Conservation (phyloP, 2,888 invertebrate species). For the Augiades crinisus region DNA sequence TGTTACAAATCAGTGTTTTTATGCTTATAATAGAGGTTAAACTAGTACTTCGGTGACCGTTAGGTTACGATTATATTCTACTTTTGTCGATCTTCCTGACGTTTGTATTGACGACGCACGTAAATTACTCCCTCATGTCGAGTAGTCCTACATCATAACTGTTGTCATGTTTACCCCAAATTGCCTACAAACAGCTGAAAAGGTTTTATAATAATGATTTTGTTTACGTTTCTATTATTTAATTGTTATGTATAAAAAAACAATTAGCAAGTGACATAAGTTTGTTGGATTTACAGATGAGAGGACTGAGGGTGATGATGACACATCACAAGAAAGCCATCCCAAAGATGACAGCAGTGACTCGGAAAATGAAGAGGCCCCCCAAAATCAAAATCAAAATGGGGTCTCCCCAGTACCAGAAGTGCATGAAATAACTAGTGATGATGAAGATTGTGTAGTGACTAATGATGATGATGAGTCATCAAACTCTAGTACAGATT, state of each 20-base stretch:
- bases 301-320: slow-evolving; percentile 74
- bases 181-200: neutral
- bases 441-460: slow-evolving; percentile 80
- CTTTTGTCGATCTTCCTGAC: slow-evolving; percentile 56
- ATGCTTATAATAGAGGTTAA: slow-evolving; percentile 41
- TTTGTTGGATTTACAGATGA: slow-evolving; percentile 55
- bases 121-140: slow-evolving; percentile 23
- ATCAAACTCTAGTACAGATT: slow-evolving; percentile 79
- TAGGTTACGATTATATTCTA: slow-evolving; percentile 63
- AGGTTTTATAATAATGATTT: neutral
- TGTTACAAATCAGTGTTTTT: slow-evolving; percentile 25
- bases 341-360: slow-evolving; percentile 74
- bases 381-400: slow-evolving; percentile 69
- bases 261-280: neutral
- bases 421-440: slow-evolving; percentile 79
- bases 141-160: slow-evolving; percentile 32
- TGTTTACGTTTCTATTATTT: slow-evolving; percentile 19
- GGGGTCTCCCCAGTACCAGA: slow-evolving; percentile 69
- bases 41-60: slow-evolving; percentile 39
- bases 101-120: slow-evolving; percentile 55
- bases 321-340: slow-evolving; percentile 74
- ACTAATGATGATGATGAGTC: slow-evolving; percentile 78
- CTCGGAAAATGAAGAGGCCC: slow-evolving; percentile 58
- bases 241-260: neutral
- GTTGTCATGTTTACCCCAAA: slow-evolving; percentile 8